phyloP scores from a whole-genome alignment of 2,888 invertebrate genomes.

The Ophion slaviceki region DNA sequence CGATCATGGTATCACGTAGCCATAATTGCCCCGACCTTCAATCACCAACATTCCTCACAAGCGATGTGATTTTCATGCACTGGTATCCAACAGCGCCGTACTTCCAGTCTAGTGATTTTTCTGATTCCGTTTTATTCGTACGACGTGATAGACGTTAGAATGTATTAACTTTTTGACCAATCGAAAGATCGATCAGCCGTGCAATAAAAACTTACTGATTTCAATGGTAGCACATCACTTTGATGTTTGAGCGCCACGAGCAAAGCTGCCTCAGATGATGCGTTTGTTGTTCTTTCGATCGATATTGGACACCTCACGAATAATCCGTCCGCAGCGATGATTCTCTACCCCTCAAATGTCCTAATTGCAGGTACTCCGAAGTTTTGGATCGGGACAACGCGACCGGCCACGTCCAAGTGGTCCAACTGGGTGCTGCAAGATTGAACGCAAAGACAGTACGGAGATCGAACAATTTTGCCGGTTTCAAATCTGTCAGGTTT shows the following conservation, averaged over 20 bases:
- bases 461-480: neutral
- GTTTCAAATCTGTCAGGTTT: neutral
- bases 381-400: slow-evolving; percentile 68
- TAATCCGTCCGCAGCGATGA: neutral
- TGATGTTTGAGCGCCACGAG: too few species aligned
- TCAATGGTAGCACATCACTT: too few species aligned
- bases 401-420: slow-evolving; percentile 66
- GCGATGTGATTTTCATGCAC: slow-evolving; percentile 3
- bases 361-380: slow-evolving; percentile 69
- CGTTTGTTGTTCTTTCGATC: too few species aligned
- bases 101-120: slow-evolving; percentile 3
- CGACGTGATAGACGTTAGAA: too few species aligned
- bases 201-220: too few species aligned
- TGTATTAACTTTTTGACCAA: too few species aligned
- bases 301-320: neutral
- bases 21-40: slow-evolving; percentile 57
- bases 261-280: neutral
- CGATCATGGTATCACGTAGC: neutral
- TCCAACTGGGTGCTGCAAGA: slow-evolving; percentile 56
- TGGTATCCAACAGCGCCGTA: slow-evolving; percentile 19
- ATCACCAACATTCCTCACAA: slow-evolving; percentile 38
- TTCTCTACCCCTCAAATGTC: neutral
- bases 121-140: neutral
- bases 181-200: too few species aligned
- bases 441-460: slow-evolving; percentile 68